Conservation (phyloP, 2,888 invertebrate genomes). For the Trichopoda pennipes region DNA sequence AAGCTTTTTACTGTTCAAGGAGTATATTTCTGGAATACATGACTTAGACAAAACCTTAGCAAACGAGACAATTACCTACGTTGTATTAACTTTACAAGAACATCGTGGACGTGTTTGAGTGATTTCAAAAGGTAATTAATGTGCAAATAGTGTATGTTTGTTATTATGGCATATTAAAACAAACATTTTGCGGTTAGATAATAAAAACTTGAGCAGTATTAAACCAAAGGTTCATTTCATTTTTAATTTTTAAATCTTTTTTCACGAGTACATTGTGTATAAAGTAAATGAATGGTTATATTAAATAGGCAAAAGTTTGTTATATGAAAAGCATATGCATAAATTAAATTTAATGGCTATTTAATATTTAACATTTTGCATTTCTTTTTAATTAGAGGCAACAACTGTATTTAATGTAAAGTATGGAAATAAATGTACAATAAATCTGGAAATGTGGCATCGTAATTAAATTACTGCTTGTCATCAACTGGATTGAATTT, state of each 20-base stretch:
- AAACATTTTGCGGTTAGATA: too few species aligned
- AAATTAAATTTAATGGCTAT: constrained; percentile 7
- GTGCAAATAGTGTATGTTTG: neutral
- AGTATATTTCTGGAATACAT: constrained; percentile 38
- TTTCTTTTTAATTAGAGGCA: constrained; percentile 44
- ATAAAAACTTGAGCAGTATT: too few species aligned
- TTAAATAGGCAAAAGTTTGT: neutral
- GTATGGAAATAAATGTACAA: too few species aligned
- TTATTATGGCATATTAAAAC: neutral
- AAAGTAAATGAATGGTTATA: too few species aligned
- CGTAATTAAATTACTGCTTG: neutral
- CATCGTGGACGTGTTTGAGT: constrained; percentile 19
- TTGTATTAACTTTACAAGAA: constrained; percentile 18
- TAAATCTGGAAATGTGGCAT: neutral
- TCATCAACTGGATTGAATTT: too few species aligned
- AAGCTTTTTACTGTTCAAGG: neutral
- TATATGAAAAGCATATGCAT: neutral
- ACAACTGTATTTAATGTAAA: constrained; percentile 53
- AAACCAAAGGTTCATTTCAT: too few species aligned
- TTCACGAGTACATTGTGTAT: too few species aligned
- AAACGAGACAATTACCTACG: constrained; percentile 23
- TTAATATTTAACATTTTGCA: neutral
- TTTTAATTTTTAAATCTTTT: too few species aligned
- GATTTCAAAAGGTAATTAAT: constrained; percentile 18
- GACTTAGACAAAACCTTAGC: neutral